Evolutionary conservation across 2,888 invertebrate genomes (phyloP).

Genomic region (Drymonia ruficornis): DNA sequence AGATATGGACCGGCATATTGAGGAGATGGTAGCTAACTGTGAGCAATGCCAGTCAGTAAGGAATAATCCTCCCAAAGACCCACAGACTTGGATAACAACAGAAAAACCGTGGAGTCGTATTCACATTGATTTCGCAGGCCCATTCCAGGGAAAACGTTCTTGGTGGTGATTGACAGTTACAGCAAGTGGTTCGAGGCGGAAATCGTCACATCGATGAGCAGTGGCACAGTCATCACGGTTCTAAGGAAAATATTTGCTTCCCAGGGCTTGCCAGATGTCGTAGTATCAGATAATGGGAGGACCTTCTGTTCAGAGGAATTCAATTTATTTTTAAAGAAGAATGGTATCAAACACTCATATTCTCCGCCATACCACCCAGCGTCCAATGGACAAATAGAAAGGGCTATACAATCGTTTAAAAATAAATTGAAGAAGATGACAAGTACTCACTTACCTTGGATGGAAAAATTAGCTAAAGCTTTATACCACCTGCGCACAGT

Average conservation of each 20-base stretch:
- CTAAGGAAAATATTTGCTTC: too few species aligned
- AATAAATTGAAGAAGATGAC: too few species aligned
- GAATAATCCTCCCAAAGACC: not conserved
- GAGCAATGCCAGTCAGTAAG: not conserved
- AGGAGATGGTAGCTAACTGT: slow-evolving; percentile 8
- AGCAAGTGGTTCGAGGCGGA: too few species aligned
- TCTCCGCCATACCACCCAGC: slow-evolving; percentile 27
- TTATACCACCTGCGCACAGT: too few species aligned
- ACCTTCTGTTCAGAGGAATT: slow-evolving; percentile 35
- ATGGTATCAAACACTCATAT: slow-evolving; percentile 14
- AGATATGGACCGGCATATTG: slow-evolving; percentile 23
- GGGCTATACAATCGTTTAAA: too few species aligned
- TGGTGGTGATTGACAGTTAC: too few species aligned
- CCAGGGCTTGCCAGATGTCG: slow-evolving; percentile 20
- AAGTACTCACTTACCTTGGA: too few species aligned
- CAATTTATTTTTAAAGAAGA: slow-evolving; percentile 17
- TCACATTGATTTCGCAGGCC: not conserved
- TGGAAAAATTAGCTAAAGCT: too few species aligned
- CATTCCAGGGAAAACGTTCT: slow-evolving; percentile 1
- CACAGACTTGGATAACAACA: not conserved
- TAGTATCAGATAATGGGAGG: slow-evolving; percentile 21
- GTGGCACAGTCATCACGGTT: too few species aligned
- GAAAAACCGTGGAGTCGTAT: not conserved
- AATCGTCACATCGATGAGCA: too few species aligned
- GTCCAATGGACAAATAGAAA: slow-evolving; percentile 8